Conservation (phyloP, 1,140 invertebrate species). For the Papilio helenus region DNA sequence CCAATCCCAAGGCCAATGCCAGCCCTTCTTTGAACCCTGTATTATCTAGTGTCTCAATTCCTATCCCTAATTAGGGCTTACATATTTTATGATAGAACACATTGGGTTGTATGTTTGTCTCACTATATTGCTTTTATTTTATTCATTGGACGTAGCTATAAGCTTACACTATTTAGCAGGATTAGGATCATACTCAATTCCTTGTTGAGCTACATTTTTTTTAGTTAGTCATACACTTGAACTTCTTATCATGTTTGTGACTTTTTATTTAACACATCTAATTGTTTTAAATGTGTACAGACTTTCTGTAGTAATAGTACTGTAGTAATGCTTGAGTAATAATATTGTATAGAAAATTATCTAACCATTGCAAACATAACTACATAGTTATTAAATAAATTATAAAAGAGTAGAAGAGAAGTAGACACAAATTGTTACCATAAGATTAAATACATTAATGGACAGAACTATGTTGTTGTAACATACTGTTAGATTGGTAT, state of each 20-base stretch:
- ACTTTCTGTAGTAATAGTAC: too few relatives aligned
- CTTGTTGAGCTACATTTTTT: neutral
- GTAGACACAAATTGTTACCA: constrained; percentile 15
- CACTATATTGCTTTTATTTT: neutral
- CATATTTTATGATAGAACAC: too few relatives aligned
- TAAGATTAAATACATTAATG: neutral
- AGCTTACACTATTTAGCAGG: neutral
- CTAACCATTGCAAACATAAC: neutral
- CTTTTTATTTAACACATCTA: neutral
- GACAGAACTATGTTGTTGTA: neutral
- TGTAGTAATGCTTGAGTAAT: neutral
- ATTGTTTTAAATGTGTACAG: neutral
- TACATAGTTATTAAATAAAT: neutral
- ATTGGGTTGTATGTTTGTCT: too few relatives aligned
- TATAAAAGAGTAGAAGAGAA: neutral
- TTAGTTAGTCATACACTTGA: neutral
- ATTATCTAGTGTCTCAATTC: too few relatives aligned
- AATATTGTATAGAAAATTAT: neutral
- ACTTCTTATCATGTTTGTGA: neutral
- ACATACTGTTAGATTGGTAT: neutral
- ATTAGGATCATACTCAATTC: neutral
- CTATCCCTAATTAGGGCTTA: too few relatives aligned
- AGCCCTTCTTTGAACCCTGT: too few relatives aligned
- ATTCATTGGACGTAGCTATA: neutral
- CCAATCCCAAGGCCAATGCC: too few relatives aligned